These are phyloP conservation scores for Rapana venosa DNA, from an alignment of 2,888 invertebrate genomes.

Conservation along the genomic window DNA sequence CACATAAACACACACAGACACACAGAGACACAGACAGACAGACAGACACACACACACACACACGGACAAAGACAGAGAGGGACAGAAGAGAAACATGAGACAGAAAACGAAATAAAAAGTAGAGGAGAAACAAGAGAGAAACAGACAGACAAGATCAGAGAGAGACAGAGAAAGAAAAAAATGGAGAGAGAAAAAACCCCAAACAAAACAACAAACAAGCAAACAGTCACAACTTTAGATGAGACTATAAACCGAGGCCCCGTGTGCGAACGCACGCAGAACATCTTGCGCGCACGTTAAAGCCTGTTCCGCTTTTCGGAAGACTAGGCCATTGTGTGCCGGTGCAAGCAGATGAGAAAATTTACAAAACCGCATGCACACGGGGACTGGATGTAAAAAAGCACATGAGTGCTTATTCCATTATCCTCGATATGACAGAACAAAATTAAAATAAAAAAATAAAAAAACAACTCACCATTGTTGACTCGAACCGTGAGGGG, in stretches of 20 bases:
- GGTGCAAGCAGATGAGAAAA: too few species aligned
- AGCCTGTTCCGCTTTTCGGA: too few species aligned
- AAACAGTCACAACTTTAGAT: background rate
- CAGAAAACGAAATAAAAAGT: background rate
- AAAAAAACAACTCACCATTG: constrained; percentile 67
- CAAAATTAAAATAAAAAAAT: background rate
- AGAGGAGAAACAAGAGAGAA: background rate
- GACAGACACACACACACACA: background rate
- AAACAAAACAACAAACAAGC: background rate
- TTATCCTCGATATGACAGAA: too few species aligned
- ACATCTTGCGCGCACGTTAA: too few species aligned
- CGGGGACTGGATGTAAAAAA: too few species aligned
- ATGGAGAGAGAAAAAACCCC: constrained; percentile 4
- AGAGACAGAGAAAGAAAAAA: constrained; percentile 20
- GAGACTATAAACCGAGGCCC: too few species aligned
- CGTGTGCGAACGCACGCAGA: too few species aligned
- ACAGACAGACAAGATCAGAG: background rate
- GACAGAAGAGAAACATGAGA: background rate
- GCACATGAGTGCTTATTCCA: too few species aligned
- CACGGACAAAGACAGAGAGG: background rate
- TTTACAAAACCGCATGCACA: too few species aligned
- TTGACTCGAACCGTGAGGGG: constrained; percentile 67
- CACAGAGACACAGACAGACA: constrained; percentile 6
- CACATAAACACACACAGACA: background rate
- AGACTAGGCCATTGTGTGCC: too few species aligned